Base-by-base conservation (phyloP, 2,888 invertebrate species). In the Amphipyra berbera region DNA sequence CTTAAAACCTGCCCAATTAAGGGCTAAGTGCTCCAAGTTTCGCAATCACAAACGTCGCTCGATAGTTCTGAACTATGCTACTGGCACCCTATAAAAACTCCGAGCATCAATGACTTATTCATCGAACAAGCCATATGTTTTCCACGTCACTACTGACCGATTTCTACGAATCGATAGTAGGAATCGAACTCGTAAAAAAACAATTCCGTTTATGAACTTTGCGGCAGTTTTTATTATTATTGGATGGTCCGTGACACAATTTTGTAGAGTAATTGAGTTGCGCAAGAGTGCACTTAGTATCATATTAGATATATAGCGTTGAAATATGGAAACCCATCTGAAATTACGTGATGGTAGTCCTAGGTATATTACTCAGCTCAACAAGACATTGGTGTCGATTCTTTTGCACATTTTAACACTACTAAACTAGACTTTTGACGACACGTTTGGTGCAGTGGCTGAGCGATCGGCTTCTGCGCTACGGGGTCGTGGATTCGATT, bases 81-180 rank as follows among this genome's bases (percentile, higher is more conserved):
- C 53, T 54, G 33, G 54, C 46, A 49, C 14, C 10, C 48, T 50
- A 61, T 62, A 69, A 62, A 69, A 70, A 66, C 27, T 49, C 45
- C 21, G 53, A 66, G 27, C 35, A 62, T 76, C 62, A 70, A 76
- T 68, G 66, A 66, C 55, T 76, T 68, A 73, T 77, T 61, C 54
- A 67, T 60, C 49, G 7, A 10, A 14, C 14, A 38, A 46, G 33
- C 70, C 70, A 78, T 65, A 61, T 78, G 76, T 67, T 64, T 10
- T 21, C 50, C 33, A 44, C 67, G 53, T 77, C 72, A 67, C 30
- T 35, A 30, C 13, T 33, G 38, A 68, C 57, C 38, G 57, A 61
- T 61, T 68, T 41, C 62, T 67, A 73, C 35, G 56, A 74, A 63
- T 67, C 63, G 21, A 62, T 72, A 61, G 48, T 33, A 62, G 38